Evolutionary conservation across 2,113 vertebrate species (phyloP).

Genomic region (Lasiurus borealis): DNA sequence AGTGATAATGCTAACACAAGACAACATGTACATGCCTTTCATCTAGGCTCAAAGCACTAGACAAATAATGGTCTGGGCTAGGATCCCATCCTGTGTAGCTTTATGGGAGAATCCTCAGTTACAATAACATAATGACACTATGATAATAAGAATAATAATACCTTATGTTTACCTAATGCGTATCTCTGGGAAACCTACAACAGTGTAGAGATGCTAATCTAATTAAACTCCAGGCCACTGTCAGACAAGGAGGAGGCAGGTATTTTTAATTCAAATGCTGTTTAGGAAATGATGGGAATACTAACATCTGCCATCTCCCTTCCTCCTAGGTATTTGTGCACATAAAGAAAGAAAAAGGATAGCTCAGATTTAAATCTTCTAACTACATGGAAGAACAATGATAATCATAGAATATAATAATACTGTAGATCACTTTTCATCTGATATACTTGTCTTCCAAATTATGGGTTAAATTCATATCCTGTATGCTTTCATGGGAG

Average conservation of each 20-base stretch:
- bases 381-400: conserved; percentile 77
- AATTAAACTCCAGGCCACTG: conserved; percentile 65
- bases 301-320: conserved; percentile 45
- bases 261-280: conserved; percentile 65
- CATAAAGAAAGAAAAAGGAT: conserved; percentile 60
- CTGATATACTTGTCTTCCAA: conserved; percentile 79
- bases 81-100: conserved; percentile 58
- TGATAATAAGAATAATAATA: conserved; percentile 79
- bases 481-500: conserved; percentile 56
- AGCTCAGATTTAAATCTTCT: conserved; percentile 74
- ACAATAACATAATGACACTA: conserved; percentile 74
- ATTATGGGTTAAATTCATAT: conserved; percentile 73
- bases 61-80: conserved; percentile 62
- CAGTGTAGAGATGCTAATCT: conserved; percentile 72
- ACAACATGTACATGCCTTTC: conserved; percentile 56
- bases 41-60: conserved; percentile 72
- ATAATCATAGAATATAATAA: conserved; percentile 75
- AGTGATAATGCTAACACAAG: conserved; percentile 22
- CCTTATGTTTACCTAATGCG: conserved; percentile 76
- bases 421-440: conserved; percentile 70
- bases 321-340: conserved; percentile 68
- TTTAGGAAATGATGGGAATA: conserved; percentile 79
- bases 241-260: conserved; percentile 64
- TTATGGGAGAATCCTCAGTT: conserved; percentile 80
- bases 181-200: conserved; percentile 78